phyloP scores from a whole-genome alignment of 2,888 invertebrate genomes.

The Drosophila rubida region DNA sequence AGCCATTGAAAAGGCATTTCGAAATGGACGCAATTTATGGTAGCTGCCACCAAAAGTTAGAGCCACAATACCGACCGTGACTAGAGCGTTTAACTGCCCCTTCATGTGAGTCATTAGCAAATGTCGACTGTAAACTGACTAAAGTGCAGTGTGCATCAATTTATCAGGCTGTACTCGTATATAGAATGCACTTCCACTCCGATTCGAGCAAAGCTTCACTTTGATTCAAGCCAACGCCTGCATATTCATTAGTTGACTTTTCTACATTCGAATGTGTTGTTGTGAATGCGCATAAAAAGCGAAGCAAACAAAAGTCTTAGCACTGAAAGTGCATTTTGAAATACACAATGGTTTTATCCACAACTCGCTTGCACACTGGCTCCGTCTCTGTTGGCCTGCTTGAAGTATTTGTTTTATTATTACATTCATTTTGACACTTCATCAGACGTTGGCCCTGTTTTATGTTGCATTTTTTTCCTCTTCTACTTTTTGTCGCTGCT shows the following conservation, averaged over 20 bases:
- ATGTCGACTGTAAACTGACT: conserved; percentile 19
- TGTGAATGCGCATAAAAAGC: conserved; percentile 35
- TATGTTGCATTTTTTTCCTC: conserved; percentile 31
- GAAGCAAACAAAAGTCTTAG: conserved; percentile 56
- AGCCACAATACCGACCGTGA: conserved; percentile 43
- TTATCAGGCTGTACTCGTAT: background rate
- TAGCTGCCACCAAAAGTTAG: conserved; percentile 46
- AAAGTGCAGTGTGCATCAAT: conserved; percentile 4
- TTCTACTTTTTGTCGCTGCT: conserved; percentile 29
- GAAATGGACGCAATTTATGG: conserved; percentile 65
- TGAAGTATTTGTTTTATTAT: conserved; percentile 72
- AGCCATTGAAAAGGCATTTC: conserved; percentile 77
- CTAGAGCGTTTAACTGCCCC: conserved; percentile 47
- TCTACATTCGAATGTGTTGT: conserved; percentile 23
- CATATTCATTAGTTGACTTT: conserved; percentile 54
- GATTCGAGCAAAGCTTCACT: background rate
- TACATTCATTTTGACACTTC: conserved; percentile 81
- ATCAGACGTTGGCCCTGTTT: conserved; percentile 80
- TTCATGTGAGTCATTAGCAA: conserved; percentile 31
- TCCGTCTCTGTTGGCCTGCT: conserved; percentile 12
- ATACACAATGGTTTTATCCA: conserved; percentile 52
- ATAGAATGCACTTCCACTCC: background rate
- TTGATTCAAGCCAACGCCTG: too few relatives aligned
- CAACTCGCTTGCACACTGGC: conserved; percentile 19
- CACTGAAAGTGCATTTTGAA: conserved; percentile 53